These are phyloP conservation scores for Prorops nasuta DNA, from an alignment of 1,140 invertebrate genomes.

Conservation along the genomic window DNA sequence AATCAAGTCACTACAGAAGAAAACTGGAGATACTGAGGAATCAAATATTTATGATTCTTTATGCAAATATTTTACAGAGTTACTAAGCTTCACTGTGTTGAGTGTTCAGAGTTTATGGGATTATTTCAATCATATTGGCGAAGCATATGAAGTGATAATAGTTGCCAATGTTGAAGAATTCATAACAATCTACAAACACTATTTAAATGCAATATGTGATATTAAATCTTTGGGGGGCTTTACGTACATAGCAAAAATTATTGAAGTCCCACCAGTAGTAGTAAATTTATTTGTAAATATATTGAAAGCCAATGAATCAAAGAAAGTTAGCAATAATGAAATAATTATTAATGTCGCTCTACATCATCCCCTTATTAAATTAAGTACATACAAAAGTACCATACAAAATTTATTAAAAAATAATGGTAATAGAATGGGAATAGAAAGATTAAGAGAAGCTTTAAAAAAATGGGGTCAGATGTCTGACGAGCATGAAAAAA, in stretches of 20 bases:
- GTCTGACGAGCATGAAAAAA: slow-evolving; percentile 63
- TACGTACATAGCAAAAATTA: slow-evolving; percentile 62
- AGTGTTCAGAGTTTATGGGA: slow-evolving; percentile 67
- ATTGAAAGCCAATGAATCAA: slow-evolving; percentile 50
- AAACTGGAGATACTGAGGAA: slow-evolving; percentile 57
- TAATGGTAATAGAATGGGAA: slow-evolving; percentile 41
- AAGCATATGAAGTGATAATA: slow-evolving; percentile 65
- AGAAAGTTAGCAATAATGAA: slow-evolving; percentile 61
- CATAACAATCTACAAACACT: slow-evolving; percentile 70
- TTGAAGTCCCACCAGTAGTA: slow-evolving; percentile 62
- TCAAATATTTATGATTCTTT: slow-evolving; percentile 63
- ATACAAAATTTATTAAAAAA: slow-evolving; percentile 44
- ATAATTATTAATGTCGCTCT: slow-evolving; percentile 60
- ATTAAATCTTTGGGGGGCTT: slow-evolving; percentile 73
- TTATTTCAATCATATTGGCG: slow-evolving; percentile 64
- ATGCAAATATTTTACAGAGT: slow-evolving; percentile 67
- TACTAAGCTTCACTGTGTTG: slow-evolving; percentile 68
- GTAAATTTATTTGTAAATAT: slow-evolving; percentile 62
- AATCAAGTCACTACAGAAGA: slow-evolving; percentile 65
- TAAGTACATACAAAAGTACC: slow-evolving; percentile 54
- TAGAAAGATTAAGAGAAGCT: slow-evolving; percentile 46
- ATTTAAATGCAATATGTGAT: slow-evolving; percentile 73
- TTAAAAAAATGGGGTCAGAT: slow-evolving; percentile 62
- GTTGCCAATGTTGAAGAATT: slow-evolving; percentile 72
- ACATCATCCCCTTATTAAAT: slow-evolving; percentile 60